Evolutionary conservation across 2,888 invertebrate species (phyloP), one percentile per base, ranked within the genome.

Genomic region (Automeris io): DNA sequence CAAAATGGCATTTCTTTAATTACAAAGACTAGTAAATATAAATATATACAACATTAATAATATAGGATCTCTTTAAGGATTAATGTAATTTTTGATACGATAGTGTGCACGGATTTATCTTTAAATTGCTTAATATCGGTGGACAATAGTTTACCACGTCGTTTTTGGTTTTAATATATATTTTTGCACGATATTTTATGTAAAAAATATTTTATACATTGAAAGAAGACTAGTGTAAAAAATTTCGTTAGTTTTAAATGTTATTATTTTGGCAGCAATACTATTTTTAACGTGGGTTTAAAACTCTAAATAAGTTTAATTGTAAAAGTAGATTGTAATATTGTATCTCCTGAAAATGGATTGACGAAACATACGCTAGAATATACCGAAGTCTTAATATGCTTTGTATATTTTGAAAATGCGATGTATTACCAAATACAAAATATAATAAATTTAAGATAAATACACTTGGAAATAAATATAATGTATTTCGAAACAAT

Each of bases 301-400:
- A 60, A 82, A 81, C 82, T 74, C 82, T 56, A 46, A 46, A 41
- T 65, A 65, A 59, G 35, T 24, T 57, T 59, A 38, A 40, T 44
- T 45, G n/a, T n/a, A n/a, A n/a, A n/a, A n/a, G n/a, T 61, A 56
- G 42, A 33, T 53, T 56, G 54, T 51, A 48, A 43, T 47, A 41
- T 55, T 57, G 78, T n/a, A n/a, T 79, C 73, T 76, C 77, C 78
- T 45, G 45, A 2, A 40, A 9, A 33, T 19, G 46, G 81, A 74
- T 73, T 29, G 73, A 82, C 72, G 56, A 71, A 74, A 83, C 86
- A 86, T 86, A 85, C 83, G 86, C 86, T 86, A 86, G 86, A 83
- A 80, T 81, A 80, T 76, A 82, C 86, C 86, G 83, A 86, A 86
- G 86, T 78, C 67, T 68, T 56, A 74, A 62, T 61, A 57, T 72